phyloP scores from a whole-genome alignment of 1,140 invertebrate species.

The Psilanteris sp. region DNA sequence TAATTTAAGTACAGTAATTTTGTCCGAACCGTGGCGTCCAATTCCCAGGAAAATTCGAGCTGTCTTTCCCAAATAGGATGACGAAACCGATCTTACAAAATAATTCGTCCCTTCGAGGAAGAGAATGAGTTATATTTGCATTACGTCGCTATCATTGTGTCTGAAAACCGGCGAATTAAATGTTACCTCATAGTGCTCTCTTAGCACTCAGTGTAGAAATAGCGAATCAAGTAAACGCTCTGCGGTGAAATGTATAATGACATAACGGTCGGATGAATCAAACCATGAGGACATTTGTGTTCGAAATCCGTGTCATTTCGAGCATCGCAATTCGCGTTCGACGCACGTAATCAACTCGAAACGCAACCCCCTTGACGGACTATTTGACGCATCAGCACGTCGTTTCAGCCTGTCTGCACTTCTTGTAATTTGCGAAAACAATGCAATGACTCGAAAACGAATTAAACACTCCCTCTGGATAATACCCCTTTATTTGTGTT shows the following conservation, averaged over 20 bases:
- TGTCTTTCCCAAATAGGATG: slow-evolving; percentile 18
- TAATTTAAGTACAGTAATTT: no score
- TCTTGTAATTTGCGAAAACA: slow-evolving; percentile 24
- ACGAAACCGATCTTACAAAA: slow-evolving; percentile 41
- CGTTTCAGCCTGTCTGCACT: slow-evolving; percentile 13
- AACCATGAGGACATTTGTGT: slow-evolving; percentile 23
- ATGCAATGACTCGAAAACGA: slow-evolving; percentile 21
- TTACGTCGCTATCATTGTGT: slow-evolving; percentile 44
- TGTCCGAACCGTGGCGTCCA: no score
- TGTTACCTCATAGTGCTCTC: slow-evolving; percentile 51
- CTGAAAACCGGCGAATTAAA: slow-evolving; percentile 51
- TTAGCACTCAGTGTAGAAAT: slow-evolving; percentile 49
- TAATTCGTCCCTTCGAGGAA: slow-evolving; percentile 25
- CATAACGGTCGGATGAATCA: slow-evolving; percentile 52
- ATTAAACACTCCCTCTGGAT: slow-evolving; percentile 34
- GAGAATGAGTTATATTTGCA: slow-evolving; percentile 51
- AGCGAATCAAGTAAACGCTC: slow-evolving; percentile 47
- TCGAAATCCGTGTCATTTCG: slow-evolving; percentile 42
- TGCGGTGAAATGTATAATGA: slow-evolving; percentile 57
- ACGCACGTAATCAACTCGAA: slow-evolving; percentile 23
- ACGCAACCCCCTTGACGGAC: slow-evolving; percentile 4
- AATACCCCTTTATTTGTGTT: no score
- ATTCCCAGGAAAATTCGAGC: slow-evolving; percentile 27
- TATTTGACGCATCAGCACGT: slow-evolving; percentile 33
- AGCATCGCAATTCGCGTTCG: slow-evolving; percentile 35